Evolutionary conservation across 1,140 invertebrate species (phyloP), one percentile per base, ranked within the genome.

Genomic region (Platyscapa corneri): DNA sequence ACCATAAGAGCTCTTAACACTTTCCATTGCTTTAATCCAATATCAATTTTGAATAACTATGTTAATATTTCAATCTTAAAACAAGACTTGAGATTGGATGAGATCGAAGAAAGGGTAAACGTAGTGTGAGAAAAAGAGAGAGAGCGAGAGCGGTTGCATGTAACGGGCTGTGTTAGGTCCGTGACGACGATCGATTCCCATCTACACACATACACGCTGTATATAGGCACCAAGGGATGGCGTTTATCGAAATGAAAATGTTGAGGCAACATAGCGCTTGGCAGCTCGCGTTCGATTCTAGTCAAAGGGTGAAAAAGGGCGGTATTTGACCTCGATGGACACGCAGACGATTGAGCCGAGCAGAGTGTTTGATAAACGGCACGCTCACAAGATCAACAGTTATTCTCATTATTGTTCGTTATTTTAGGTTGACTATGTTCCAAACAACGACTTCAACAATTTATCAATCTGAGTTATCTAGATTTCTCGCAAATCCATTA

Each of bases 181-280:
- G 82, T 76, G 72, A 75, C 37, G 32, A 12, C 49, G 16, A 83
- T 83, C 70, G 72, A 83, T 75, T 76, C 70, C 27, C 34, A 3
- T 2, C 3, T 27, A 14, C 3, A 37, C 14, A 56, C 23, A 6
- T 14, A 49, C 1, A 6, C 42, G 27, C 39, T 49, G 20, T 46
- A 46, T 23, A 67, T 5, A 30, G 14, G 18, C n/a, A 42, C 39
- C 6, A 3, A 37, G 39, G 23, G 27, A 70, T 27, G 56, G 56
- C 32, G 72, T 81, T 82, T 23, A 34, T 82, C 72, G 72, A 85
- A 82, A 85, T 85, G 79, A 85, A 81, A 85, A 85, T 82, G 79
- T 85, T 77, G 42, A 56, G 37, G 70, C 56, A 65, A 78, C 34
- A 56, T 23, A n/a, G 74, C 56, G n/a, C 14, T 16, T 37, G 27